Evolutionary conservation across 2,113 vertebrate genomes (phyloP).

Genomic region (Tragulus kanchil): DNA sequence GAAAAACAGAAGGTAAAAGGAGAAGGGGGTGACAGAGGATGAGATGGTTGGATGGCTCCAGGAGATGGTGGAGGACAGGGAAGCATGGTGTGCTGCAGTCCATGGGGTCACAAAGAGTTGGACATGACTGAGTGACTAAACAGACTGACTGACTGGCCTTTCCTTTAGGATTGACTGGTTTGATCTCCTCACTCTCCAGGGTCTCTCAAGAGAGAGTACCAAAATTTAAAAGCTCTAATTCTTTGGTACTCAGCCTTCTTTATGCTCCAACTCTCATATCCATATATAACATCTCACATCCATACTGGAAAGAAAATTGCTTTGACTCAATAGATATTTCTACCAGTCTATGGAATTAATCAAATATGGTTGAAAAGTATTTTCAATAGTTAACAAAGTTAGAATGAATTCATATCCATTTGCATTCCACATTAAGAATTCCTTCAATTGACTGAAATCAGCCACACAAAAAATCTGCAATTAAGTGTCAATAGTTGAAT

Average conservation of each 20-base stretch:
- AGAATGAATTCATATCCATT: conserved; percentile 81
- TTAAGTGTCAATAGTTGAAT: conserved; percentile 82
- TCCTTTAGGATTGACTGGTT: not conserved
- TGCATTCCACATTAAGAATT: conserved; percentile 78
- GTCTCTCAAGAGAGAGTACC: not conserved
- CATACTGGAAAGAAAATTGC: not conserved
- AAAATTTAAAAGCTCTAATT: not conserved
- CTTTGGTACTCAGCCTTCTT: not conserved
- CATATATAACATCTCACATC: too few species aligned
- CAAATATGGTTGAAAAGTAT: conserved; percentile 71
- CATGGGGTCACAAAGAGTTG: too few species aligned
- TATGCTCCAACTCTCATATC: too few species aligned
- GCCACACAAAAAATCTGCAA: conserved; percentile 17
- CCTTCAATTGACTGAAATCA: conserved; percentile 78
- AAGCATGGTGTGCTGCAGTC: too few species aligned
- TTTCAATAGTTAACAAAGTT: conserved; percentile 69
- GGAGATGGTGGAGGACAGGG: too few species aligned
- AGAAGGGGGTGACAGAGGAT: too few species aligned
- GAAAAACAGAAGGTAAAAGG: too few species aligned
- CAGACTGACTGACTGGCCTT: not conserved
- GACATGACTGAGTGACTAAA: too few species aligned
- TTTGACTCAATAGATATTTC: conserved; percentile 44
- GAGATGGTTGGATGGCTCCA: too few species aligned
- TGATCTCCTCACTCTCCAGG: not conserved
- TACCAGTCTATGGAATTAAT: conserved; percentile 74